These are phyloP conservation scores for Bostrychus sinensis DNA, from an alignment of 2,113 vertebrate species.

Conservation along the genomic window DNA sequence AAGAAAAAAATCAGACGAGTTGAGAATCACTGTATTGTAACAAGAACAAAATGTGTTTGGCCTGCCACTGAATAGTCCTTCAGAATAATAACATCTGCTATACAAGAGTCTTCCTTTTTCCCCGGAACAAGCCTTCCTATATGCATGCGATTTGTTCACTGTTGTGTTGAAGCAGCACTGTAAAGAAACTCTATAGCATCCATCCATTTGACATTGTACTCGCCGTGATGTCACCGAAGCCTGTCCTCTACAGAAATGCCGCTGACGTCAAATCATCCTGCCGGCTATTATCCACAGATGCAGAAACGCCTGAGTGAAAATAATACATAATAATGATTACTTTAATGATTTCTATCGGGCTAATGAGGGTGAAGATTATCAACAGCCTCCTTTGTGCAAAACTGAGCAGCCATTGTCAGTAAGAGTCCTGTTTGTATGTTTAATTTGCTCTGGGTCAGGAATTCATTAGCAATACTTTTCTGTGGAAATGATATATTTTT, in stretches of 20 bases:
- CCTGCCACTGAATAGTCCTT: background rate
- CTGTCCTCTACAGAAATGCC: background rate
- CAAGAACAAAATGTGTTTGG: background rate
- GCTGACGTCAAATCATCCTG: slow-evolving; percentile 19
- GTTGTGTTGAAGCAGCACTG: background rate
- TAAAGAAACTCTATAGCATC: background rate
- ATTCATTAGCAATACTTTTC: slow-evolving; percentile 47
- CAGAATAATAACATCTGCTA: too few relatives aligned
- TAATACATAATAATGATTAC: slow-evolving; percentile 36
- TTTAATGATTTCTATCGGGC: slow-evolving; percentile 34
- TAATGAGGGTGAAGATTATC: slow-evolving; percentile 16
- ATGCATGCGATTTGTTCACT: background rate
- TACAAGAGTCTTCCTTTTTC: background rate
- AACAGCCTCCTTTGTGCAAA: background rate
- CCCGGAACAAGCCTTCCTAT: background rate
- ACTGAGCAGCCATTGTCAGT: slow-evolving; percentile 5
- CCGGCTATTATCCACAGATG: slow-evolving; percentile 44
- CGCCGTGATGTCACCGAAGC: background rate
- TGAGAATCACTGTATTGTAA: too few relatives aligned
- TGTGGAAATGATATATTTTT: slow-evolving; percentile 46
- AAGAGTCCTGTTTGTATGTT: slow-evolving; percentile 25
- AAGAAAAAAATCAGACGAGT: too few relatives aligned
- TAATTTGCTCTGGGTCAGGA: slow-evolving; percentile 32
- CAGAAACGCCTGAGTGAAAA: slow-evolving; percentile 36
- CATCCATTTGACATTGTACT: slow-evolving; percentile 3